Percentiles rank a stretch among this genome's conserved stretches.
Evolutionary conservation across 1,140 invertebrate species (phyloP).

Genomic region (Calosoma granatense): DNA sequence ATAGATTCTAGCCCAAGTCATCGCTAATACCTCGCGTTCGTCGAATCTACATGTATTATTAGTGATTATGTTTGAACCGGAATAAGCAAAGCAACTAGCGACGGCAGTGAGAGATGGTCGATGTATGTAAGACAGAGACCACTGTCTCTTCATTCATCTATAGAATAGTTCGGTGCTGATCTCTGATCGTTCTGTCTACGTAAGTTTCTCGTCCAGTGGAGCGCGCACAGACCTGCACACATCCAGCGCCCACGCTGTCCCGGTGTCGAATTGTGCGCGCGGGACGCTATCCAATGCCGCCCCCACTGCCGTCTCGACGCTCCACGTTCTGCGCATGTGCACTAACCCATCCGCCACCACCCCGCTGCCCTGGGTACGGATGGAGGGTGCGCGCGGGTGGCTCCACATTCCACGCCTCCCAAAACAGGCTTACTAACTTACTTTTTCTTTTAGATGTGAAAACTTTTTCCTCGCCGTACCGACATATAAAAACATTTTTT

Average conservation of each 20-base stretch:
- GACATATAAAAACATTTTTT: not conserved
- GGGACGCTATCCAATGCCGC: not conserved
- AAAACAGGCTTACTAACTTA: conserved; percentile 28
- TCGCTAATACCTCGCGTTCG: not conserved
- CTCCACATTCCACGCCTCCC: conserved; percentile 26
- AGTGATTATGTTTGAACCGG: not conserved
- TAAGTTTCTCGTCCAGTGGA: not conserved
- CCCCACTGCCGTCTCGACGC: not conserved
- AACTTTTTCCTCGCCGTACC: conserved; percentile 15
- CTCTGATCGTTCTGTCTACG: not conserved
- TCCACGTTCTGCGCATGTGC: conserved; percentile 20
- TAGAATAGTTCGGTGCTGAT: too few species aligned
- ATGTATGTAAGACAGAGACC: too few species aligned
- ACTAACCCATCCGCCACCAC: conserved; percentile 24
- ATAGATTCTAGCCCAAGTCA: not conserved
- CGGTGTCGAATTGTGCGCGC: too few species aligned
- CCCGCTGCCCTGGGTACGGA: not conserved
- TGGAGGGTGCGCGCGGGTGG: not conserved
- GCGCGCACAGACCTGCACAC: too few species aligned
- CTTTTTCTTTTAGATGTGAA: conserved; percentile 22
- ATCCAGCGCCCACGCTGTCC: too few species aligned
- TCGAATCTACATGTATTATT: not conserved
- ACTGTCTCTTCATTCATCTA: too few species aligned
- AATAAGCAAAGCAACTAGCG: not conserved
- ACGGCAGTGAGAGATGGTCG: too few species aligned